Conservation (phyloP, 92 coral and sea anemone species). For the Pocillopora grandis region DNA sequence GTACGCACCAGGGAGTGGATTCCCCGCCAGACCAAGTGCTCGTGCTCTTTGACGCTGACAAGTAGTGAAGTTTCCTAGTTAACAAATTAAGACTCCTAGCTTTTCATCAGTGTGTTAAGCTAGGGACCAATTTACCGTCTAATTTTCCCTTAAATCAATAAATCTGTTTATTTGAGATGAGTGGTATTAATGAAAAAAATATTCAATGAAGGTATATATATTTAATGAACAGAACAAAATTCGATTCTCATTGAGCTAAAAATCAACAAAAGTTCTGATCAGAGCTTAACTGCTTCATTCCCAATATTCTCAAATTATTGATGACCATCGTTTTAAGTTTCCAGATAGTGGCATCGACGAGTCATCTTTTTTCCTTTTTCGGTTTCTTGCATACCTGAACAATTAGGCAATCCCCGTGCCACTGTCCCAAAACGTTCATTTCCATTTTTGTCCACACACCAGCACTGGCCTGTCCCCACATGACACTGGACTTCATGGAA, state of each 20-base stretch:
- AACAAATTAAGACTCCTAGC: too few relatives aligned
- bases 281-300: too few relatives aligned
- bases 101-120: too few relatives aligned
- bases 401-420: conserved; percentile 70
- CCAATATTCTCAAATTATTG: too few relatives aligned
- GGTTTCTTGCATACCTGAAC: conserved; percentile 20
- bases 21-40: conserved; percentile 74
- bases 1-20: conserved; percentile 67
- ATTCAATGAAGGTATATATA: background rate
- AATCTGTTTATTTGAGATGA: background rate
- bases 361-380: too few relatives aligned
- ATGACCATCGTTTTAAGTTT: too few relatives aligned
- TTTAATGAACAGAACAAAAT: background rate
- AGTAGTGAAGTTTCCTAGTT: conserved; percentile 62
- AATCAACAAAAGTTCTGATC: too few relatives aligned
- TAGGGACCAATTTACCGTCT: too few relatives aligned
- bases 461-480: conserved; percentile 81
- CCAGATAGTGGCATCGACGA: too few relatives aligned
- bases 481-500: conserved; percentile 79
- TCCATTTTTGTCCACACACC: conserved; percentile 96
- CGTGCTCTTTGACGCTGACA: conserved; percentile 74
- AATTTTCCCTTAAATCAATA: too few relatives aligned
- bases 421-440: conserved; percentile 74
- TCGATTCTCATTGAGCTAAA: too few relatives aligned
- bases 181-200: background rate